Percentiles rank a stretch among this genome's conserved stretches.
Conservation (phyloP, 64 coral and sea anemone species). For the Montipora cactus region DNA sequence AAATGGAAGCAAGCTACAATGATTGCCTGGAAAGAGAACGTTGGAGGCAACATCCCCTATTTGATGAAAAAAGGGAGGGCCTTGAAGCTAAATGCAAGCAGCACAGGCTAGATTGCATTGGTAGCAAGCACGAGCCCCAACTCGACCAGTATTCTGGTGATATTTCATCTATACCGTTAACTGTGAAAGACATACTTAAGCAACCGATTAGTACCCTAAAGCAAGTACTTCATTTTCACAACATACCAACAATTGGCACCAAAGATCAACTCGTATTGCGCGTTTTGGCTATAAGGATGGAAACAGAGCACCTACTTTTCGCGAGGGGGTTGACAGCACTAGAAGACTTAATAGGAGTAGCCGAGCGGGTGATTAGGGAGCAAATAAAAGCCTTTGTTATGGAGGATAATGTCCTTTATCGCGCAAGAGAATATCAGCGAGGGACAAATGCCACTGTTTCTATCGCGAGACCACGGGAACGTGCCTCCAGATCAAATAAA, state of each 20-base stretch:
- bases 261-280: constrained; percentile 25
- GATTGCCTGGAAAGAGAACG: not conserved
- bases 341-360: not conserved
- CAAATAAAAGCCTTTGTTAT: not conserved
- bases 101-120: not conserved
- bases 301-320: not conserved
- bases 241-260: not conserved
- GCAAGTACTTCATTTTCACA: not conserved
- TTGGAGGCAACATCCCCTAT: not conserved
- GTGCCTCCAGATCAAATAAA: not conserved
- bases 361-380: not conserved
- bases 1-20: not conserved
- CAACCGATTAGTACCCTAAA: not conserved
- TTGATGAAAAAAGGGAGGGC: not conserved
- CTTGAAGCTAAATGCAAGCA: not conserved
- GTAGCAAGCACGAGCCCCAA: not conserved
- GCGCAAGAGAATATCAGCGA: not conserved
- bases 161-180: not conserved
- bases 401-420: not conserved
- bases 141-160: not conserved
- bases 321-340: not conserved
- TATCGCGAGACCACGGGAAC: not conserved
- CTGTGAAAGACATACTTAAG: not conserved
- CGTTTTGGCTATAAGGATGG: not conserved
- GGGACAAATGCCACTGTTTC: not conserved